Conservation (phyloP, 2,797 vertebrate species). For the Chelmon rostratus region DNA sequence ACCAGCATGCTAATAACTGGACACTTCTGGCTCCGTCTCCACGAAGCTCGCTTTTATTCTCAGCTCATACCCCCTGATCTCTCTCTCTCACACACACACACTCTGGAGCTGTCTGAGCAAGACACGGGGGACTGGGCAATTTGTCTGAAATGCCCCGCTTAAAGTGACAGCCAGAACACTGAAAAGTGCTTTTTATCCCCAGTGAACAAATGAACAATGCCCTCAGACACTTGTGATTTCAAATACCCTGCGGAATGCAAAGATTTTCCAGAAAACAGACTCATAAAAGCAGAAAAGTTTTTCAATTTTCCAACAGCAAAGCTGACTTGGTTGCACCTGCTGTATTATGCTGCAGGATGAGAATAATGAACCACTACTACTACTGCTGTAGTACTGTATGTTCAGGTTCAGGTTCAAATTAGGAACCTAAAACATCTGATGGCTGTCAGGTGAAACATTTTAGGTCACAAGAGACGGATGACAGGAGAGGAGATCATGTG, state of each 20-base stretch:
- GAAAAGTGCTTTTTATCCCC: constrained; percentile 50
- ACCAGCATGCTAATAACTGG: constrained; percentile 78
- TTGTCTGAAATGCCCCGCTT: constrained; percentile 61
- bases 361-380: neutral
- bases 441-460: neutral
- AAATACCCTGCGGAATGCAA: constrained; percentile 19
- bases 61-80: constrained; percentile 53
- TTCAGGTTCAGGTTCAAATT: neutral
- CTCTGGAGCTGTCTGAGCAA: constrained; percentile 68
- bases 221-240: constrained; percentile 13
- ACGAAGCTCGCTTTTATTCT: constrained; percentile 71
- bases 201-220: constrained; percentile 53
- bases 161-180: constrained; percentile 68
- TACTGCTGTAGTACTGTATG: neutral
- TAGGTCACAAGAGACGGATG: neutral
- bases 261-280: constrained; percentile 20
- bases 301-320: neutral
- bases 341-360: neutral
- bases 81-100: constrained; percentile 47
- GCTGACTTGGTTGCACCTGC: neutral
- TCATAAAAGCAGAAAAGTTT: neutral
- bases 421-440: neutral
- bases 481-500: neutral
- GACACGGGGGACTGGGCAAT: constrained; percentile 68
- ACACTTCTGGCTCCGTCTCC: constrained; percentile 67